Percentiles rank a stretch among this genome's conserved stretches.
These are phyloP conservation scores for Diplodus puntazzo DNA, from an alignment of 2,797 vertebrate genomes.

Conservation along the genomic window DNA sequence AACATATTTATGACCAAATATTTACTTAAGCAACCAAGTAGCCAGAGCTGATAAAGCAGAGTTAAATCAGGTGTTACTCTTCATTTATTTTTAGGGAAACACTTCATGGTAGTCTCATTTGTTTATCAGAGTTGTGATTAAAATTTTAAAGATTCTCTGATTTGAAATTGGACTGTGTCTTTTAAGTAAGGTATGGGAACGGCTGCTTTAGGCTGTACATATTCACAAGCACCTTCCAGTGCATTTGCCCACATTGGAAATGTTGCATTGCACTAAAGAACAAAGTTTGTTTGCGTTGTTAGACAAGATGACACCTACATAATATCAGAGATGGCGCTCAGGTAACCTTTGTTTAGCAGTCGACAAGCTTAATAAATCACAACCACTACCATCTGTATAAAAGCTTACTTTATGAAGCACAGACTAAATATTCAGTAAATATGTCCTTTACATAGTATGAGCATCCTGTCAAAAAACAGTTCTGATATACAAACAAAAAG, in stretches of 20 bases:
- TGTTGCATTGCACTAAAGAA: not conserved
- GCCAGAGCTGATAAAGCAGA: no score
- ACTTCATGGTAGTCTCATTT: no score
- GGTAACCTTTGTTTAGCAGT: not conserved
- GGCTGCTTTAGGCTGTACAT: no score
- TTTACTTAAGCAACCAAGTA: no score
- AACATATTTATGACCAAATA: no score
- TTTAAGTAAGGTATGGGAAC: no score
- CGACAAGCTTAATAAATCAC: conserved; percentile 48
- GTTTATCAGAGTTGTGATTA: no score
- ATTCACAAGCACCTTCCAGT: no score
- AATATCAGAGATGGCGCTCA: not conserved
- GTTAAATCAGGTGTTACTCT: no score
- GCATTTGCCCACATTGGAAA: not conserved
- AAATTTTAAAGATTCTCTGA: no score
- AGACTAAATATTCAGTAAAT: conserved; percentile 85
- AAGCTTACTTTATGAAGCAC: conserved; percentile 85
- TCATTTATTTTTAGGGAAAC: no score
- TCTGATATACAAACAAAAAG: conserved; percentile 79
- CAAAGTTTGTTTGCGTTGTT: not conserved
- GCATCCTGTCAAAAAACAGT: conserved; percentile 76
- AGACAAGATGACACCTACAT: not conserved
- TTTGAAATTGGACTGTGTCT: no score
- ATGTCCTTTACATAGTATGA: conserved; percentile 82
- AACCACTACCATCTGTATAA: conserved; percentile 72